phyloP scores from a whole-genome alignment of 2,888 invertebrate genomes.

The Ophioninae sp. region DNA sequence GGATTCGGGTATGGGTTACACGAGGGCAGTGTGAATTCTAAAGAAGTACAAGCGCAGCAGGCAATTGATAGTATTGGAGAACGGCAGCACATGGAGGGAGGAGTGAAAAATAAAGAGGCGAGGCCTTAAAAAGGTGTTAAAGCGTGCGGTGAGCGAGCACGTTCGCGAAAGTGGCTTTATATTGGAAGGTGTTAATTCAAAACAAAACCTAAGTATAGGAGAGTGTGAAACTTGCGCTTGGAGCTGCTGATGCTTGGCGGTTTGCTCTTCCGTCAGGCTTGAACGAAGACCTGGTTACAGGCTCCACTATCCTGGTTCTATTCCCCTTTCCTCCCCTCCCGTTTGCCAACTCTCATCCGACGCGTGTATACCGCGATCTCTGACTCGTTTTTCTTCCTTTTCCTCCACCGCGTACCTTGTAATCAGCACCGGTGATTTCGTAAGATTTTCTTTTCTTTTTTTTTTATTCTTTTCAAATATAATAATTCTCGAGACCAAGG shows the following conservation, averaged over 20 bases:
- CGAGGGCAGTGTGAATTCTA: conserved; percentile 44
- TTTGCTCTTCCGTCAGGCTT: conserved; percentile 44
- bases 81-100: conserved; percentile 39
- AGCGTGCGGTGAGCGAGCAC: conserved; percentile 73
- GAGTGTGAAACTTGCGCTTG: conserved; percentile 65
- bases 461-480: conserved; percentile 52
- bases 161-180: conserved; percentile 52
- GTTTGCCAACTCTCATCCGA: not conserved
- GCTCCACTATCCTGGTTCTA: conserved; percentile 48
- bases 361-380: conserved; percentile 40
- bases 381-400: conserved; percentile 47
- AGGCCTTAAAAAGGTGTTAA: conserved; percentile 77
- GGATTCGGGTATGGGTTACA: conserved; percentile 27
- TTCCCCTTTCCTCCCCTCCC: conserved; percentile 38
- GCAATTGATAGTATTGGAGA: conserved; percentile 51
- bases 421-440: conserved; percentile 74
- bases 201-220: conserved; percentile 75
- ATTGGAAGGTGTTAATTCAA: conserved; percentile 77
- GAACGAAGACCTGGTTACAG: conserved; percentile 46
- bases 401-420: conserved; percentile 67
- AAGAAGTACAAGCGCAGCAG: conserved; percentile 51
- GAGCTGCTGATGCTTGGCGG: conserved; percentile 52
- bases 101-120: conserved; percentile 40
- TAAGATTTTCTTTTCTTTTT: conserved; percentile 63
- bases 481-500: conserved; percentile 64